Evolutionary conservation across 2,797 vertebrate species (phyloP), one percentile per base, ranked within the genome.

Genomic region (Chrosomus eos): DNA sequence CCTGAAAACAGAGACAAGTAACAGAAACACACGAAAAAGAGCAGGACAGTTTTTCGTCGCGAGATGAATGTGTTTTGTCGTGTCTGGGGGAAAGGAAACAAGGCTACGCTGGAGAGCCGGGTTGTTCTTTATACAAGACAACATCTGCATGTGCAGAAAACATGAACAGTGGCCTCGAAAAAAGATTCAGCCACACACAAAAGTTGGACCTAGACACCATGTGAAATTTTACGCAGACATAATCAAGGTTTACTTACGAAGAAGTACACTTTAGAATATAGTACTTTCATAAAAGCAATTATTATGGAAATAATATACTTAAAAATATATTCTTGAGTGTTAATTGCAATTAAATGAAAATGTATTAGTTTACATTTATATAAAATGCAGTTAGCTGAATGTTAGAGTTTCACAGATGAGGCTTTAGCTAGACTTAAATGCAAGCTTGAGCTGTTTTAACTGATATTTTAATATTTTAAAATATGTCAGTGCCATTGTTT

Each of bases 31-130:
- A 55, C 4, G 1, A 62, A 31, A 58, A 79, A 36, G 68, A 62
- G 28, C 82, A 71, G 51, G 53, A 55, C 60, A 70, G 26, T 72
- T 60, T 40, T 43, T 70, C n/a, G 14, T 64, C 48, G 60, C 6
- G 74, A 75, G 33, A 73, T 80, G 64, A 55, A 66, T 86, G 10
- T 73, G 21, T 13, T 51, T 66, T 72, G 43, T 58, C 62, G 43
- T 71, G 48, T 51, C 80, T 88, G 75, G 31, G 31, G 80, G 75
- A 83, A 62, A 18, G 48, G n/a, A 36, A 71, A 58, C 21, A 18
- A 55, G 36, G 62, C 66, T 43, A 60, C 7, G 8, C 18, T 60
- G 40, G 28, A 85, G 79, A 74, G 36, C 7, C 1, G 2, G 67
- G 23, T 45, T 43, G 10, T 81, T 75, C 40, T 68, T 80, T 4